A percentile compares a stretch with the other conserved stretches of the same genome.
phyloP scores from a whole-genome alignment of 2,113 vertebrate species.

The Prionailurus bengalensis region DNA sequence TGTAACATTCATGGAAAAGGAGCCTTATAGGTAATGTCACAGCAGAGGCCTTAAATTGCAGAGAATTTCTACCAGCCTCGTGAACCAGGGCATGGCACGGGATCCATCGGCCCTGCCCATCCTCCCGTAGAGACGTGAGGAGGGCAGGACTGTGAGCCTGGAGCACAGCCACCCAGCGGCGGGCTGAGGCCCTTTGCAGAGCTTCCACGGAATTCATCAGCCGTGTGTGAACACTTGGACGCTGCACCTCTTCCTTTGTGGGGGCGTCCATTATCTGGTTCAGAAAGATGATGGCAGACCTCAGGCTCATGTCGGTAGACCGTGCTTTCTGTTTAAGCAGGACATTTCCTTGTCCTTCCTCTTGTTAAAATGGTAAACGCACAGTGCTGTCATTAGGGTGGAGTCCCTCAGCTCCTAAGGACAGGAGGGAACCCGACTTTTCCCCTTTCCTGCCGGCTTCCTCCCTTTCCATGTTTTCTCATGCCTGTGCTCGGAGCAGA shows the following conservation, averaged over 20 bases:
- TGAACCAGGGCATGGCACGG: slow-evolving; percentile 67
- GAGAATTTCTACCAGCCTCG: slow-evolving; percentile 66
- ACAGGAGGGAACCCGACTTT: background rate
- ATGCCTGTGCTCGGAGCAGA: background rate
- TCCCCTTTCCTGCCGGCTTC: background rate
- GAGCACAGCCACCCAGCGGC: slow-evolving; percentile 23
- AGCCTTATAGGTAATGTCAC: slow-evolving; percentile 57
- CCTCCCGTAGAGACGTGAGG: background rate
- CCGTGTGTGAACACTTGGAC: background rate
- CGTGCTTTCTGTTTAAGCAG: slow-evolving; percentile 54
- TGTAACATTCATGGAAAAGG: slow-evolving; percentile 74
- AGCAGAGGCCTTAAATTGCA: slow-evolving; percentile 78
- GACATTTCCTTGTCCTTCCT: slow-evolving; percentile 17
- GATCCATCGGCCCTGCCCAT: slow-evolving; percentile 72
- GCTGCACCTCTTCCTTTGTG: background rate
- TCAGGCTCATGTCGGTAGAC: slow-evolving; percentile 31
- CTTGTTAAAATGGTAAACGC: slow-evolving; percentile 19
- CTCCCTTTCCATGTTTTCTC: background rate
- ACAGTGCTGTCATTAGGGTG: background rate
- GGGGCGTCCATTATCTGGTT: background rate
- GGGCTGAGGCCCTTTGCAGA: slow-evolving; percentile 49
- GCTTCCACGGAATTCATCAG: slow-evolving; percentile 64
- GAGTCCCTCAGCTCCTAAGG: background rate
- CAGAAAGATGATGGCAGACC: slow-evolving; percentile 41
- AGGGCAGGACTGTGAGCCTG: slow-evolving; percentile 51